Evolutionary conservation across 2,113 vertebrate genomes (phyloP).

Genomic region (Manacus vitellinus): DNA sequence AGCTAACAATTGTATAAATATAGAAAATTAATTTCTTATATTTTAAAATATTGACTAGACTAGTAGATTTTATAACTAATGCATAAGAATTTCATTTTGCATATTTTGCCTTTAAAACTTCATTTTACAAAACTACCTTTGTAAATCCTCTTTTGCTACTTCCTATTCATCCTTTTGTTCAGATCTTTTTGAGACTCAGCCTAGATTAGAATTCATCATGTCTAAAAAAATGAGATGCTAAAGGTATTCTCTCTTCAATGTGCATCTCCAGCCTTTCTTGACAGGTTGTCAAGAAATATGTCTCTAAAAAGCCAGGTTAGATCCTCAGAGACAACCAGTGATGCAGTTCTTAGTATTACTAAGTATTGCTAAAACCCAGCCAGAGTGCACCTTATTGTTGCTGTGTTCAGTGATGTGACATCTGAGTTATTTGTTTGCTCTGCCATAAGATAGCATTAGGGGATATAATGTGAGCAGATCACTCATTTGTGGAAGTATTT

Average conservation of each 20-base stretch:
- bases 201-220: conserved; percentile 46
- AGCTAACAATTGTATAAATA: not conserved
- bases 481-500: conserved; percentile 74
- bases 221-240: conserved; percentile 58
- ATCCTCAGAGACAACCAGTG: conserved; percentile 60
- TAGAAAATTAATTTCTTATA: not conserved
- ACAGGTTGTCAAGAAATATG: conserved; percentile 71
- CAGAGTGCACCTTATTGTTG: conserved; percentile 39
- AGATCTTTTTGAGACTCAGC: conserved; percentile 49
- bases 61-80: not conserved
- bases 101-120: not conserved
- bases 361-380: not conserved
- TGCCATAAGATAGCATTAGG: conserved; percentile 66
- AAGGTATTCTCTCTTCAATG: conserved; percentile 62
- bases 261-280: conserved; percentile 51
- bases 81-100: not conserved
- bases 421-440: conserved; percentile 70
- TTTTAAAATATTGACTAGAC: conserved; percentile 9
- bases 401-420: conserved; percentile 61
- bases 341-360: conserved; percentile 28
- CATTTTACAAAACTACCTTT: not conserved
- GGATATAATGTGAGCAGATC: conserved; percentile 69
- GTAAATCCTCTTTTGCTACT: conserved; percentile 13
- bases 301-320: conserved; percentile 70
- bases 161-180: conserved; percentile 50